A percentile compares a stretch with the other conserved stretches of the same genome.
These are phyloP conservation scores for Chaenodraco wilsoni DNA, from an alignment of 2,797 vertebrate species.

Conservation along the genomic window DNA sequence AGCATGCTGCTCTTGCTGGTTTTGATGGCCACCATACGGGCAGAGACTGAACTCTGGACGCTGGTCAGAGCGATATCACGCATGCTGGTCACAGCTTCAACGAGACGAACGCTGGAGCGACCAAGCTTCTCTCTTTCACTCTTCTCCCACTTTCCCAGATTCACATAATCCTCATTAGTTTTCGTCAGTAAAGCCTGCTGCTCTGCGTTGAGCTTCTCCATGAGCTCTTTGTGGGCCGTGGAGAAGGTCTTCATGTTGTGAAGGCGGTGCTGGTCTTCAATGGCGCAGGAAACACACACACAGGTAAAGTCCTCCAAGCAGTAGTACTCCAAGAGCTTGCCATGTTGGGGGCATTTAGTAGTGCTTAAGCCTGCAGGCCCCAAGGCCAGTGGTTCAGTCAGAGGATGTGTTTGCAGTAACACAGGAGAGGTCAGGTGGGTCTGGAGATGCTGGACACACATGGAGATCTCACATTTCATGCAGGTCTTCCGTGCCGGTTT, in stretches of 20 bases:
- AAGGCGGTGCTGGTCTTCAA: conserved; percentile 72
- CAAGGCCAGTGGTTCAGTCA: conserved; percentile 66
- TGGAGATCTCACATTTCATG: conserved; percentile 81
- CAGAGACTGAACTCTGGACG: conserved; percentile 67
- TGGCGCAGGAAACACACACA: conserved; percentile 75
- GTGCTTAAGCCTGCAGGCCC: not conserved
- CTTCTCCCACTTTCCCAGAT: conserved; percentile 69
- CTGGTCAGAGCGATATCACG: conserved; percentile 52
- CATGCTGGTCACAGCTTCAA: conserved; percentile 53
- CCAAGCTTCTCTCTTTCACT: conserved; percentile 54
- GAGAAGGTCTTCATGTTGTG: conserved; percentile 78
- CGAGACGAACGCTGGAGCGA: conserved; percentile 35
- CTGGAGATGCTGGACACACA: conserved; percentile 77
- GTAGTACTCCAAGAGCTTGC: conserved; percentile 77
- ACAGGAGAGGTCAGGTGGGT: conserved; percentile 73
- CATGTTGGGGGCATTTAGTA: conserved; percentile 68
- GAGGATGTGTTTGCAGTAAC: conserved; percentile 71
- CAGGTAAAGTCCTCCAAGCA: conserved; percentile 71
- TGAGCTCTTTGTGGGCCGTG: conserved; percentile 70
- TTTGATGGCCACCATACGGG: conserved; percentile 59
- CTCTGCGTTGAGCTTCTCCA: conserved; percentile 51
- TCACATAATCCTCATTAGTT: conserved; percentile 13
- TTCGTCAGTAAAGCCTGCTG: conserved; percentile 38
- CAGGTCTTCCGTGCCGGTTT: conserved; percentile 75
- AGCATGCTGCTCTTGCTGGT: conserved; percentile 59